These are phyloP conservation scores for Agrotis ipsilon DNA, from an alignment of 2,888 invertebrate species.

Conservation along the genomic window DNA sequence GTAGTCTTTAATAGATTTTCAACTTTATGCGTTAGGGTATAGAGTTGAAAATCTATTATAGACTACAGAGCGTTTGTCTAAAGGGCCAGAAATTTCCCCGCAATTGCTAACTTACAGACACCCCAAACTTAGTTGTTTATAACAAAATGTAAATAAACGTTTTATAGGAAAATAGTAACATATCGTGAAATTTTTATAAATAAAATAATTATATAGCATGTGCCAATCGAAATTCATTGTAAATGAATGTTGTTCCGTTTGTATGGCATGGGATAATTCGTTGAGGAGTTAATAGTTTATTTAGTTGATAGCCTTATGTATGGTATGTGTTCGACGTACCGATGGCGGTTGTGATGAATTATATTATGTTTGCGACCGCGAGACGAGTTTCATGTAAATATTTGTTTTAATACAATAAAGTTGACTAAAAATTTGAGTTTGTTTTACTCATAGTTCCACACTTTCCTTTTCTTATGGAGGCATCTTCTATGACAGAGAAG, in stretches of 20 bases:
- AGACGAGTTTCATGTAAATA: constrained; percentile 66
- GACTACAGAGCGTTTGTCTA: no score
- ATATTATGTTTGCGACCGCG: constrained; percentile 60
- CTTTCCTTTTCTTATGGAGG: no score
- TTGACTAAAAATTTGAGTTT: constrained; percentile 61
- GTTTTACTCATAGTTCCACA: constrained; percentile 21
- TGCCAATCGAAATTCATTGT: constrained; percentile 68
- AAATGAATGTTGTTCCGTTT: constrained; percentile 65
- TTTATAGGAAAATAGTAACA: constrained; percentile 64
- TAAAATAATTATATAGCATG: constrained; percentile 64
- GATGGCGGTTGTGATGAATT: constrained; percentile 62
- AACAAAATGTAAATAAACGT: constrained; percentile 67
- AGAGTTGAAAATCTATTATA: no score
- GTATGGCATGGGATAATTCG: constrained; percentile 65
- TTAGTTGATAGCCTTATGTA: constrained; percentile 63
- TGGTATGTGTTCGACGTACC: constrained; percentile 59
- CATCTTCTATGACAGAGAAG: no score
- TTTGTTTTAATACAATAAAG: constrained; percentile 70
- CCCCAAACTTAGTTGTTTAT: constrained; percentile 51
- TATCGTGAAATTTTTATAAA: constrained; percentile 66
- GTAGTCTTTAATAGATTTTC: no score
- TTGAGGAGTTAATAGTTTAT: constrained; percentile 68
- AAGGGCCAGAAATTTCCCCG: neutral
- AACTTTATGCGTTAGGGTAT: no score
- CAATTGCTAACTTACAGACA: constrained; percentile 63